Evolutionary conservation across 2,113 vertebrate species (phyloP).

Genomic region (Empidonax traillii): DNA sequence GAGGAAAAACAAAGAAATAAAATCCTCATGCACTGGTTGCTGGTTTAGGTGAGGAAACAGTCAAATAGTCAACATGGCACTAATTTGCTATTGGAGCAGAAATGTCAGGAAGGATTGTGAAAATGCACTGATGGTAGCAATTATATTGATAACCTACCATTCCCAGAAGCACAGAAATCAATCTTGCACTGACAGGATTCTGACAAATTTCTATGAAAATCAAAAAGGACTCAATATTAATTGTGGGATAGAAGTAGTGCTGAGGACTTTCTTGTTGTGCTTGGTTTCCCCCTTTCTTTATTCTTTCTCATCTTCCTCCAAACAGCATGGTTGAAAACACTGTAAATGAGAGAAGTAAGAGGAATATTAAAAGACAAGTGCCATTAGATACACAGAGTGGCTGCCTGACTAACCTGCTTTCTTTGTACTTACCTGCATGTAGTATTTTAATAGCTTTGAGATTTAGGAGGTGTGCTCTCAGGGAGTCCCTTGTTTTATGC

Average conservation of each 20-base stretch:
- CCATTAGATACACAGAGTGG: not conserved
- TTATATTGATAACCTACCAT: conserved; percentile 55
- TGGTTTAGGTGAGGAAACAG: not conserved
- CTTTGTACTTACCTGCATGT: not conserved
- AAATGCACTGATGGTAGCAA: conserved; percentile 49
- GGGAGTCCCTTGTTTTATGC: not conserved
- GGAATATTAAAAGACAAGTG: not conserved
- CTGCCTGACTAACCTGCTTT: not conserved
- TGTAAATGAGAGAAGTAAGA: not conserved
- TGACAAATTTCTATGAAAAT: conserved; percentile 58
- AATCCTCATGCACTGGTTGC: not conserved
- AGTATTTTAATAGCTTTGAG: not conserved
- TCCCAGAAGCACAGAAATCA: conserved; percentile 53
- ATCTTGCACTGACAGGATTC: conserved; percentile 43
- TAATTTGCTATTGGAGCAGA: conserved; percentile 23
- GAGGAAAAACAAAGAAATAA: rapidly evolving
- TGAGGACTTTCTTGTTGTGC: not conserved
- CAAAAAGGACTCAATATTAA: conserved; percentile 61
- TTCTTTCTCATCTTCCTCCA: not conserved
- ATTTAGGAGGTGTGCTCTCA: not conserved
- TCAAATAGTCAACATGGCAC: not conserved
- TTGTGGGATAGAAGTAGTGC: conserved; percentile 9
- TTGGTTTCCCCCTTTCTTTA: not conserved
- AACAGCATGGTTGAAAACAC: not conserved
- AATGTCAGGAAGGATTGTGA: conserved; percentile 32